Base-by-base conservation (phyloP, 2,113 vertebrate genomes). In the Sceloporus tristichus region DNA sequence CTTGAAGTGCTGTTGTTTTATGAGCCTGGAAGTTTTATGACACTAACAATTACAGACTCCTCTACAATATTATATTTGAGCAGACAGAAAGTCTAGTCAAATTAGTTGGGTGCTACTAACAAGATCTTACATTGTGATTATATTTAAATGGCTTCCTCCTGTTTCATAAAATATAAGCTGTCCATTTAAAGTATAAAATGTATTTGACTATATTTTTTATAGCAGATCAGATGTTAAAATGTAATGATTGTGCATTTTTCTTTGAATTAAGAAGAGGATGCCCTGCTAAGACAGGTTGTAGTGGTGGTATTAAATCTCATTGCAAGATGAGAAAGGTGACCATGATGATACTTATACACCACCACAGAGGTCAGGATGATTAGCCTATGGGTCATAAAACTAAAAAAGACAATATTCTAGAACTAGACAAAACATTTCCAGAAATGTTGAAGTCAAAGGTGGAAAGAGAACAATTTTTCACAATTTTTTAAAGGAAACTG, bases 71-170 rank as follows among this genome's bases (percentile, higher is more conserved):
- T 85, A 0, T 27, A 25, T 10, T 25, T 9, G 11, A 86, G 89
- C 79, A 90, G 89, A 59, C 89, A 91, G 42, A 86, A 82, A 90
- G 87, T 65, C 91, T 70, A 66, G 5, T 73, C 65, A 40, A 82
- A 62, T 40, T 13, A 85, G 54, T n/a, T 0, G 0, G 0, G 81
- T 53, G 0, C 48, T 0, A 19, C 16, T 9, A 79, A 9, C 16
- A 79, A 19, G 21, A 23, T 0, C 8, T 71, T n/a, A 42, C 4
- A 73, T 71, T 62, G 13, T 73, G 27, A 25, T n/a, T 1, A 90
- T 1, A 84, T 71, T 70, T 1, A 1, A 16, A 71, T 13, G 7
- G 38, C 66, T 42, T 0, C 3, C 1, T 70, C 3, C 1, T 0
- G 2, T 0, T 59, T 88, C 21, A 3, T 5, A 34, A 79, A 70